phyloP scores from a whole-genome alignment of 2,113 vertebrate species.

The Panthera tigris region DNA sequence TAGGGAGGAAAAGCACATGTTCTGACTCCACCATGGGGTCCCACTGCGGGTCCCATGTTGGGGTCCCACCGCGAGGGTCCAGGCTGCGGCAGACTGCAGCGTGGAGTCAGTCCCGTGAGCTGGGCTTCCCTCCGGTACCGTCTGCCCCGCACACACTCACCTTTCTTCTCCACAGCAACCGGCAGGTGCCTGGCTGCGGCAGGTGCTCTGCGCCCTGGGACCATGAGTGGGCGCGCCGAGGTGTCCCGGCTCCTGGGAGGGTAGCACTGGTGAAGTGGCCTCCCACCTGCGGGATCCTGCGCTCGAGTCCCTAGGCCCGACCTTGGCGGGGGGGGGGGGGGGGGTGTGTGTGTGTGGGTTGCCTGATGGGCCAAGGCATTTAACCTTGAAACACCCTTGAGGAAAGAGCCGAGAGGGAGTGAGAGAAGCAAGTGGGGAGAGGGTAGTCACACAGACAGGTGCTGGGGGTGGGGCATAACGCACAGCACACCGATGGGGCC shows the following conservation, averaged over 20 bases:
- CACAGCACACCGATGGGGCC: not conserved
- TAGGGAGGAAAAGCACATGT: not conserved
- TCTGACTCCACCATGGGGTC: not conserved
- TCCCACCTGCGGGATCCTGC: not conserved
- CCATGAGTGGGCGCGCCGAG: fast-evolving
- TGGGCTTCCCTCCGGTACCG: not conserved
- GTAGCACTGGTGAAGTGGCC: not conserved
- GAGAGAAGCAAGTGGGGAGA: not conserved
- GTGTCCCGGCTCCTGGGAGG: not conserved
- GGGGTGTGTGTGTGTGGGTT: not conserved
- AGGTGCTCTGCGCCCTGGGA: not conserved
- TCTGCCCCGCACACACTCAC: not conserved
- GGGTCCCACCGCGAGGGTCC: not conserved
- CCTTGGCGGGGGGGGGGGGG: not conserved
- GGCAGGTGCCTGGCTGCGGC: not conserved
- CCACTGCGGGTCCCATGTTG: not conserved
- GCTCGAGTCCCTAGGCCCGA: not conserved
- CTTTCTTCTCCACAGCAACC: not conserved
- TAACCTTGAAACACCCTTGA: not conserved
- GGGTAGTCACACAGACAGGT: not conserved
- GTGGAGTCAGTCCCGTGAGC: not conserved
- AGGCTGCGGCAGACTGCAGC: not conserved
- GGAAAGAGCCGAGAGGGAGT: not conserved
- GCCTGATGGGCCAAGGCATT: not conserved
- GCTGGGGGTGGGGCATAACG: not conserved